These are phyloP conservation scores for Sebastes oblongus DNA, from an alignment of 2,797 vertebrate species.

Conservation along the genomic window DNA sequence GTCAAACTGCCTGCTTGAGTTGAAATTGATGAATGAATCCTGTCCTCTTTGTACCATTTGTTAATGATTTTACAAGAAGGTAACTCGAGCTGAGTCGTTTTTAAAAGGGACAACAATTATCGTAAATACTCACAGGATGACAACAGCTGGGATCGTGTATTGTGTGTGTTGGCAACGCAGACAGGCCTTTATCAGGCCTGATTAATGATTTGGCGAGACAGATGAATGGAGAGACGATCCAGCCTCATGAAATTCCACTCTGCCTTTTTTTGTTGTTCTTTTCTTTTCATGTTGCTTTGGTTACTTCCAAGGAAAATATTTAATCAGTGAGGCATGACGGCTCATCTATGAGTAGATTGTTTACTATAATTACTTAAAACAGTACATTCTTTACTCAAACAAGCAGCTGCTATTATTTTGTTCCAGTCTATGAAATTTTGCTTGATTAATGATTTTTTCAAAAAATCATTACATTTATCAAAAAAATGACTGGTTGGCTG, in stretches of 20 bases:
- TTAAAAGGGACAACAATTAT: constrained; percentile 17
- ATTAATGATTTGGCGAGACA: constrained; percentile 55
- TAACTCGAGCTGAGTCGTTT: not conserved
- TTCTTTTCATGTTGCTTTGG: constrained; percentile 46
- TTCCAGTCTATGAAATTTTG: constrained; percentile 7
- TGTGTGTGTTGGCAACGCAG: constrained; percentile 43
- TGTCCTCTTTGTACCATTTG: not conserved
- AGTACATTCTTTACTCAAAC: constrained; percentile 12
- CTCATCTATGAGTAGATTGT: constrained; percentile 14
- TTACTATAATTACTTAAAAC: constrained; percentile 26
- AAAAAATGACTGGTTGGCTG: not conserved
- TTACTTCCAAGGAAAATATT: constrained; percentile 42
- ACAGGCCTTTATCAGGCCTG: constrained; percentile 59
- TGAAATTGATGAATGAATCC: constrained; percentile 13
- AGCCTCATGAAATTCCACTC: constrained; percentile 37
- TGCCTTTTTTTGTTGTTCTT: not conserved
- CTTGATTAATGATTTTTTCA: constrained; percentile 23
- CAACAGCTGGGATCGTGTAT: constrained; percentile 32
- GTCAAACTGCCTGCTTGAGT: not conserved
- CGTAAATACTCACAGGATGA: constrained; percentile 38
- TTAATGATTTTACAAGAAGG: constrained; percentile 24
- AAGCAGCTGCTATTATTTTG: constrained; percentile 16
- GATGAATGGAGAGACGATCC: constrained; percentile 41
- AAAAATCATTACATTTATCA: not conserved
- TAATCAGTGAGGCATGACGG: constrained; percentile 32